A percentile compares a stretch with the other conserved stretches of the same genome.
Evolutionary conservation across 30 jellyfish, hydroid and myxozoan species (phyloP).

Genomic region (Aurelia aurita): DNA sequence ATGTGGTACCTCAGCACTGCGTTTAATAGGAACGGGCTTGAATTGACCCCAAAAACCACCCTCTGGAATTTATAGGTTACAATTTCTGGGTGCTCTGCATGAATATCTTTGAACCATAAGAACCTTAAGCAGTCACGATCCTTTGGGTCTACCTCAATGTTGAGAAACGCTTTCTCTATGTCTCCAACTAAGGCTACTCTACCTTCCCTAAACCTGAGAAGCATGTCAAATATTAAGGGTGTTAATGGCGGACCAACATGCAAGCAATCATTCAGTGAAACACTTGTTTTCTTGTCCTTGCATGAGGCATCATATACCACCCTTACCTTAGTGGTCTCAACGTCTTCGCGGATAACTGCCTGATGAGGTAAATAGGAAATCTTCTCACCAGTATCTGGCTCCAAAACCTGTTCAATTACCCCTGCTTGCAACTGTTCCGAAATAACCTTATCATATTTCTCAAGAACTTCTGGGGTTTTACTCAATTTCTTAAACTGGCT

Average conservation of each 20-base stretch:
- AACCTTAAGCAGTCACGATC: slow-evolving; percentile 49
- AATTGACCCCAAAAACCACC: slow-evolving; percentile 51
- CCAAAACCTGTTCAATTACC: slow-evolving; percentile 2
- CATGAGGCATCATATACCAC: too few relatives aligned
- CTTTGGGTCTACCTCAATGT: slow-evolving; percentile 36
- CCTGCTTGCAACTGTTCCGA: slow-evolving; percentile 7
- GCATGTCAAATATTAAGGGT: slow-evolving; percentile 44
- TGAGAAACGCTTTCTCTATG: slow-evolving; percentile 52
- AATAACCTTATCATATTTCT: slow-evolving; percentile 7
- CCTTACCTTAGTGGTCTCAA: too few relatives aligned
- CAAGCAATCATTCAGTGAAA: slow-evolving; percentile 36
- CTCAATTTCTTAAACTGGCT: slow-evolving; percentile 4
- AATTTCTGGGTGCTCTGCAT: slow-evolving; percentile 24
- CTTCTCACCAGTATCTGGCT: background rate
- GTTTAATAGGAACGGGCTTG: slow-evolving; percentile 26
- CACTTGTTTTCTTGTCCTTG: slow-evolving; percentile 7
- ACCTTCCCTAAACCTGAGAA: slow-evolving; percentile 23
- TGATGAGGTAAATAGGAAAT: slow-evolving; percentile 35
- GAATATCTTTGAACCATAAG: slow-evolving; percentile 31
- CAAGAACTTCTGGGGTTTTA: slow-evolving; percentile 21
- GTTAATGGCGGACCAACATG: slow-evolving; percentile 44
- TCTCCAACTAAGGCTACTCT: slow-evolving; percentile 43
- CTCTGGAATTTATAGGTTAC: slow-evolving; percentile 28
- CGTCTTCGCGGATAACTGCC: slow-evolving; percentile 12
- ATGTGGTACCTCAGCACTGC: slow-evolving; percentile 10